Percentiles rank a stretch among this genome's conserved stretches.
These are phyloP conservation scores for Hyalella azteca DNA, from an alignment of 2,888 invertebrate genomes.

Conservation along the genomic window DNA sequence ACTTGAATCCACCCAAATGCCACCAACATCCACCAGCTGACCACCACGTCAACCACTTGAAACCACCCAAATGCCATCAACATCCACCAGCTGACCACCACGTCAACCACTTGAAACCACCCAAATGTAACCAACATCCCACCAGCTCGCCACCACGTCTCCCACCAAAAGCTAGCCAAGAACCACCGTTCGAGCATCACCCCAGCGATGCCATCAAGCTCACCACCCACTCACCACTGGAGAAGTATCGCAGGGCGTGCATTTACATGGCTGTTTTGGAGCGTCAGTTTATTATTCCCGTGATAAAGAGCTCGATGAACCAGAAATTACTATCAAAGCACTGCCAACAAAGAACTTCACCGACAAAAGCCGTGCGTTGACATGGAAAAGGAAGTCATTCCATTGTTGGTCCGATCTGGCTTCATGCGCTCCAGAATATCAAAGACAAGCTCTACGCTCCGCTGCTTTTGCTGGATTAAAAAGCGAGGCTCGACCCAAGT, in stretches of 20 bases:
- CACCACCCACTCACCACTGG: background rate
- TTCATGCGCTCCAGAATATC: constrained; percentile 27
- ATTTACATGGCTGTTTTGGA: background rate
- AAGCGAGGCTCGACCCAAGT: constrained; percentile 11
- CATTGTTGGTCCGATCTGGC: constrained; percentile 28
- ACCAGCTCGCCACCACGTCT: too few species aligned
- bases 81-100: background rate
- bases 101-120: background rate
- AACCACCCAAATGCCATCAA: background rate
- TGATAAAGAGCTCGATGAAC: constrained; percentile 34
- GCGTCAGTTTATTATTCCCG: constrained; percentile 27
- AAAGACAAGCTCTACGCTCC: constrained; percentile 14
- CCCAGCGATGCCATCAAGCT: background rate
- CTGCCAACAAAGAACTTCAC: constrained; percentile 17
- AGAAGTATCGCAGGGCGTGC: constrained; percentile 7
- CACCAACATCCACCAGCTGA: background rate
- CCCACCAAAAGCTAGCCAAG: background rate
- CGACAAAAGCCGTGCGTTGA: constrained; percentile 31
- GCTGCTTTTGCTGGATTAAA: constrained; percentile 35
- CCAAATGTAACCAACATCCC: background rate
- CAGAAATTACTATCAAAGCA: constrained; percentile 34
- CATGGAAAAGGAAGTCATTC: constrained; percentile 37
- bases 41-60: background rate
- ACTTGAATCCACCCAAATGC: background rate
- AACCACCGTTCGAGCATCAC: too few species aligned